These are phyloP conservation scores for Boleophthalmus pectinirostris DNA, from an alignment of 2,113 vertebrate species.

Conservation along the genomic window DNA sequence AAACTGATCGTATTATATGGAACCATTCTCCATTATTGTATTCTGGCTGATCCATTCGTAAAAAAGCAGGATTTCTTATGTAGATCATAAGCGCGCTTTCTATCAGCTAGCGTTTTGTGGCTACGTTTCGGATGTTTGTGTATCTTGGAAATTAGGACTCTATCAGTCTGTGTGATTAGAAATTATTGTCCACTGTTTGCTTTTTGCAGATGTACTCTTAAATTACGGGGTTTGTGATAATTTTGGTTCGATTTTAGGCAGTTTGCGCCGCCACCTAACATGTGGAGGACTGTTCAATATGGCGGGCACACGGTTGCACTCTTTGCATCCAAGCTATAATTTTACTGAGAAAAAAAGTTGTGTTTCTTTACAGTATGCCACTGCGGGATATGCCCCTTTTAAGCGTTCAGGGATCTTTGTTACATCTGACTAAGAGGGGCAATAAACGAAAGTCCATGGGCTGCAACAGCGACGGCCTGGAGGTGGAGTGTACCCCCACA, in stretches of 20 bases:
- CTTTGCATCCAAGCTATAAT: too few species aligned
- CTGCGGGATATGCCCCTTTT: slow-evolving; percentile 82
- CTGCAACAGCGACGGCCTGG: slow-evolving; percentile 64
- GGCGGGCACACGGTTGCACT: slow-evolving; percentile 43
- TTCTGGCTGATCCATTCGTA: background rate
- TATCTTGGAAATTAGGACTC: background rate
- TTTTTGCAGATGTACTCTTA: background rate
- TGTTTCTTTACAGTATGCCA: slow-evolving; percentile 67
- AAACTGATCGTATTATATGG: background rate
- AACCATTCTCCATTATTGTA: background rate
- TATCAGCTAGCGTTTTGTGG: background rate
- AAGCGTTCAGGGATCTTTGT: slow-evolving; percentile 64
- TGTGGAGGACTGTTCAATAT: slow-evolving; percentile 32
- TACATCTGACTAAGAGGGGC: slow-evolving; percentile 33
- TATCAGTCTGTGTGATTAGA: background rate
- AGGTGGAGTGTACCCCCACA: slow-evolving; percentile 82
- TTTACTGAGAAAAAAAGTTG: background rate
- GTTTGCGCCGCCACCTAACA: slow-evolving; percentile 40
- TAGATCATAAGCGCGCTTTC: background rate
- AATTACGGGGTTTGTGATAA: accelerated
- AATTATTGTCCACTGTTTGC: background rate
- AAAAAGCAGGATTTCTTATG: background rate
- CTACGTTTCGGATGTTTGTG: background rate
- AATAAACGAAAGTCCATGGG: slow-evolving; percentile 49
- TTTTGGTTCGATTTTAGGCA: background rate